Evolutionary conservation across 2,113 vertebrate genomes (phyloP).

Genomic region (Phaethon lepturus): DNA sequence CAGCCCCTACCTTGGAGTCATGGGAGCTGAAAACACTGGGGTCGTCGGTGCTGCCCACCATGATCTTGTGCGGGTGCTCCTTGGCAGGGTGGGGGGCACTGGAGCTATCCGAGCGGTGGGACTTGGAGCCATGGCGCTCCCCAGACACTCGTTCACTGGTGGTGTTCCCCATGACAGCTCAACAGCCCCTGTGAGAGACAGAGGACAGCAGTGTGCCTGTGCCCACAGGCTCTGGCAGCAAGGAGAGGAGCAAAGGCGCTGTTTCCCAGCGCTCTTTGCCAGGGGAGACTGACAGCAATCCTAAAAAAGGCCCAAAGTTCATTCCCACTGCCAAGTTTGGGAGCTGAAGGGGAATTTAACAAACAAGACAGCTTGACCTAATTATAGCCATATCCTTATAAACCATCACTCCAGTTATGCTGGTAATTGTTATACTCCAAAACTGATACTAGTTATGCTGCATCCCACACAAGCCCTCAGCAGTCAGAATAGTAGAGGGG

Average conservation of each 20-base stretch:
- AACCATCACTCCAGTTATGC: not conserved
- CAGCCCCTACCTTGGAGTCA: constrained; percentile 85
- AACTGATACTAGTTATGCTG: not conserved
- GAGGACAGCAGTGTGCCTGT: not conserved
- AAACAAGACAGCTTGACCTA: constrained; percentile 37
- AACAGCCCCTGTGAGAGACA: not conserved
- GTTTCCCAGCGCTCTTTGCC: not conserved
- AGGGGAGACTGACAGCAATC: not conserved
- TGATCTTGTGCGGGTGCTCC: constrained; percentile 88
- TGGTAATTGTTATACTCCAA: not conserved
- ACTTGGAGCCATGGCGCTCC: constrained; percentile 89
- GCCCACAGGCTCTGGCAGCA: fast-evolving
- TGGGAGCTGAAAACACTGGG: constrained; percentile 92
- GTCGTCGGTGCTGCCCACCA: constrained; percentile 96
- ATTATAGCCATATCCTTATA: not conserved
- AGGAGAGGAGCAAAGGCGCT: not conserved
- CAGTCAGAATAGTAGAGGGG: not conserved
- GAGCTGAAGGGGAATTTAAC: not conserved
- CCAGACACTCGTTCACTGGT: constrained; percentile 86
- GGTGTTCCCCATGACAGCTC: constrained; percentile 90
- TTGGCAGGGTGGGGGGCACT: constrained; percentile 75
- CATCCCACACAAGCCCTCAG: not conserved
- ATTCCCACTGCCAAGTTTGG: constrained; percentile 2
- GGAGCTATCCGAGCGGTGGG: constrained; percentile 85
- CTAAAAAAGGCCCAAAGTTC: constrained; percentile 7